Evolutionary conservation across 2,797 vertebrate species (phyloP), one percentile per base, ranked within the genome.

Genomic region (Sebastes vulpes): DNA sequence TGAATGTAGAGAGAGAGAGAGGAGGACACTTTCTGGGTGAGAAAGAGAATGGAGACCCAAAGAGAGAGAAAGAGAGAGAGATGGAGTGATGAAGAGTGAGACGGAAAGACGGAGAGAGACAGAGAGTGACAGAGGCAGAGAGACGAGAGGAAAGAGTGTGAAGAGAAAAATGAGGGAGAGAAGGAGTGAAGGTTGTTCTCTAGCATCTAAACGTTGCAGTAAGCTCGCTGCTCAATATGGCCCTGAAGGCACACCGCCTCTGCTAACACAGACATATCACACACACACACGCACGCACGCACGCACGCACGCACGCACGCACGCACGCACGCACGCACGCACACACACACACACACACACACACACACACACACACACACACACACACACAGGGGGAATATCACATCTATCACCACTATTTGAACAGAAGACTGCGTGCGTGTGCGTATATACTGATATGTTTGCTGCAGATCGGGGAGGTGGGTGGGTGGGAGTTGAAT

Each of bases 231-330:
- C 90, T 94, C 93, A 92, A 92, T 94, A 91, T 91, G 91, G 93
- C 95, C 95, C 94, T 87, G 87, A 93, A 95, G 94, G 94, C 93
- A 94, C 90, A 90, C 86, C 93, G 92, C 93, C 94, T 95, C 93
- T 94, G 94, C 93, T 92, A 87, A 92, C 89, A 93, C 86, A 93
- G 75, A 92, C 88, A 74, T 82, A 85, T 63, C 60, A 76, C 71
- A 73, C 67, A 72, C 68, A 65, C 72, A 71, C 67, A 18, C n/a
- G n/a, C 69, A 63, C 63, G 46, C 69, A 54, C 79, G 46, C 66
- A 59, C 29, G 3, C 29, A 29, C n/a, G n/a, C n/a, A n/a, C n/a
- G n/a, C n/a, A n/a, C n/a, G n/a, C n/a, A n/a, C n/a, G n/a, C n/a
- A n/a, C n/a, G n/a, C n/a, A n/a, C n/a, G n/a, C 29, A 9, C 29